Conservation (phyloP, 2,888 invertebrate genomes). For the Trichacis sp. region DNA sequence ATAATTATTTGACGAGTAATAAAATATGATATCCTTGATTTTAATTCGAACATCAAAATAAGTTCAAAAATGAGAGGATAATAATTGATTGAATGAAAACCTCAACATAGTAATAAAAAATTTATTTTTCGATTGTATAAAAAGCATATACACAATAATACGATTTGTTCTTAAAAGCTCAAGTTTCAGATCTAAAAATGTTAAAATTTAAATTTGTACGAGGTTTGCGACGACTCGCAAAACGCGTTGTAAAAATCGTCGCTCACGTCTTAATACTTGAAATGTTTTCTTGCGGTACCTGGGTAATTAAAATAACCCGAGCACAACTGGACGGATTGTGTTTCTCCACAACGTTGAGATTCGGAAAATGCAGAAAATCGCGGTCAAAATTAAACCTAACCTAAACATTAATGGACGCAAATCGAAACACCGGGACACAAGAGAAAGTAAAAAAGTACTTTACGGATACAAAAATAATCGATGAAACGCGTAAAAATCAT, state of each 20-base stretch:
- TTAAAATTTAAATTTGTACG: background rate
- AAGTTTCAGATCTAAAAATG: background rate
- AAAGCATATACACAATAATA: background rate
- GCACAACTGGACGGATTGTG: constrained; percentile 35
- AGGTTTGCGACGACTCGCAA: background rate
- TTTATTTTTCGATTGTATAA: constrained; percentile 8
- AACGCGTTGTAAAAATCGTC: background rate
- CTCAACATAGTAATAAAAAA: constrained; percentile 14
- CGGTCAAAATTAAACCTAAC: background rate
- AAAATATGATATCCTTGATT: too few relatives aligned
- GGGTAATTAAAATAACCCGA: constrained; percentile 18
- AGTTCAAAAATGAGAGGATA: too few relatives aligned
- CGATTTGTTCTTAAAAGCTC: background rate
- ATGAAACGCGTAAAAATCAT: too few relatives aligned
- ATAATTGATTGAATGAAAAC: too few relatives aligned
- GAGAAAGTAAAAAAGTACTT: background rate
- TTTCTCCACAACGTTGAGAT: constrained; percentile 26
- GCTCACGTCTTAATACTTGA: background rate
- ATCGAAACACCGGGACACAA: background rate
- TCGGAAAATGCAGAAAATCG: background rate
- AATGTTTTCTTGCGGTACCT: background rate
- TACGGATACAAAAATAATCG: constrained; percentile 11
- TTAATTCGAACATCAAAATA: too few relatives aligned
- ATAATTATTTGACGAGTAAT: too few relatives aligned
- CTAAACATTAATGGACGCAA: constrained; percentile 1